A percentile compares a stretch with the other conserved stretches of the same genome.
phyloP scores from a whole-genome alignment of 1,140 invertebrate genomes.

The Lordiphosa mommai region DNA sequence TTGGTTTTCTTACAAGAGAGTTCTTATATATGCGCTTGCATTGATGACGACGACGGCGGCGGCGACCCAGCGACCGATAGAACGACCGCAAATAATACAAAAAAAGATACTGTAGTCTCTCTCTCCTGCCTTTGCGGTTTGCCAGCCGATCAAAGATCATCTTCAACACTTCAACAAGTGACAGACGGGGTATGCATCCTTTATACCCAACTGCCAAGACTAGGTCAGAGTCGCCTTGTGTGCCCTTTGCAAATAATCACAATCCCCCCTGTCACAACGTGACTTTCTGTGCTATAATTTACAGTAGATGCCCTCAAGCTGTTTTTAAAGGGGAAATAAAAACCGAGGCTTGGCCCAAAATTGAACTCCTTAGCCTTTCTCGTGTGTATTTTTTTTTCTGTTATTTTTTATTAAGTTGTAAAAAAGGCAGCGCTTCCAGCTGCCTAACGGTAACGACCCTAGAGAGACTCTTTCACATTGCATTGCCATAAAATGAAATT shows the following conservation, averaged over 20 bases:
- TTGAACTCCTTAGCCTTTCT: slow-evolving; percentile 6
- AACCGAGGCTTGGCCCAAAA: slow-evolving; percentile 19
- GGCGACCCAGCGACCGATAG: slow-evolving; percentile 70
- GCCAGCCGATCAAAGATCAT: slow-evolving; percentile 39
- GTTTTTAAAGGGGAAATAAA: slow-evolving; percentile 1
- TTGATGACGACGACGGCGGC: slow-evolving; percentile 51
- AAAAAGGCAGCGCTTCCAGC: slow-evolving; percentile 47
- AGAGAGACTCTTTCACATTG: slow-evolving; percentile 26
- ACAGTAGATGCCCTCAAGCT: not conserved
- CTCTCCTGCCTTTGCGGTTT: slow-evolving; percentile 11
- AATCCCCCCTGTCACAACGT: slow-evolving; percentile 12
- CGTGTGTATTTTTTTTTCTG: slow-evolving; percentile 2
- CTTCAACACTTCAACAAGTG: slow-evolving; percentile 5
- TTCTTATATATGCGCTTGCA: slow-evolving; percentile 30
- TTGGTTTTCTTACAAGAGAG: slow-evolving; percentile 15
- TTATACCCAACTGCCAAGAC: slow-evolving; percentile 16
- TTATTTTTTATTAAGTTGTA: slow-evolving; percentile 70
- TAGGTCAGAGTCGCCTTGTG: slow-evolving; percentile 36
- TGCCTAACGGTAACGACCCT: slow-evolving; percentile 56
- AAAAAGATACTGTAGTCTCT: slow-evolving; percentile 17
- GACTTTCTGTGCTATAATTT: slow-evolving; percentile 6
- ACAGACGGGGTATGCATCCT: slow-evolving; percentile 6
- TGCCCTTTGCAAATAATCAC: slow-evolving; percentile 43
- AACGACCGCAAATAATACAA: slow-evolving; percentile 65
- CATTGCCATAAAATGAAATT: slow-evolving; percentile 73